Conservation (phyloP, 2,113 vertebrate genomes). For the Xenotilapia longispinis region DNA sequence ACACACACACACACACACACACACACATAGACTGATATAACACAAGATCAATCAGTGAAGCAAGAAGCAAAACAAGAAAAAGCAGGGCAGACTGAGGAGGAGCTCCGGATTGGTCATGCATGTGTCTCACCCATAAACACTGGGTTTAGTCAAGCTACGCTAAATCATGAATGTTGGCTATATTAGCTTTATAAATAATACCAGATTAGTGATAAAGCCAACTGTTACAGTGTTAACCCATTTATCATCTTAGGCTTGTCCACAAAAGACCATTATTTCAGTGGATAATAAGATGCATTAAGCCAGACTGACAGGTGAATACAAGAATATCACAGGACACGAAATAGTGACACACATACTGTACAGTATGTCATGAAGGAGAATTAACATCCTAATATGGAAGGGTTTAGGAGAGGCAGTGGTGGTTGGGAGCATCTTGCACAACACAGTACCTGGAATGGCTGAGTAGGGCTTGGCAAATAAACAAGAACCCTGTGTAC, state of each 20-base stretch:
- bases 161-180: slow-evolving; percentile 11
- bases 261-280: slow-evolving; percentile 29
- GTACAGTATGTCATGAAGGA: neutral
- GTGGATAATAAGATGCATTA: slow-evolving; percentile 26
- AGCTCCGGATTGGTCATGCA: slow-evolving; percentile 8
- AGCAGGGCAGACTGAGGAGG: slow-evolving; percentile 3
- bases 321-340: neutral
- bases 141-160: slow-evolving; percentile 18
- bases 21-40: neutral
- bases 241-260: slow-evolving; percentile 1
- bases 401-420: neutral
- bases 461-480: neutral
- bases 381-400: slow-evolving; percentile 40
- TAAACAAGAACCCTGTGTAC: neutral
- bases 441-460: slow-evolving; percentile 23
- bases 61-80: neutral
- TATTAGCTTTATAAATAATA: slow-evolving; percentile 20
- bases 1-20: neutral
- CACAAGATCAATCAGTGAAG: slow-evolving; percentile 9
- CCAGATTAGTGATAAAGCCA: slow-evolving; percentile 41
- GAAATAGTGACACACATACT: slow-evolving; percentile 9
- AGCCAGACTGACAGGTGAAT: slow-evolving; percentile 39
- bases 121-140: slow-evolving; percentile 30
- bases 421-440: slow-evolving; percentile 10
- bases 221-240: slow-evolving; percentile 9